Percentiles rank a stretch among this genome's conserved stretches.
phyloP scores from a whole-genome alignment of 2,888 invertebrate species.

The Coelopa pilipes region DNA sequence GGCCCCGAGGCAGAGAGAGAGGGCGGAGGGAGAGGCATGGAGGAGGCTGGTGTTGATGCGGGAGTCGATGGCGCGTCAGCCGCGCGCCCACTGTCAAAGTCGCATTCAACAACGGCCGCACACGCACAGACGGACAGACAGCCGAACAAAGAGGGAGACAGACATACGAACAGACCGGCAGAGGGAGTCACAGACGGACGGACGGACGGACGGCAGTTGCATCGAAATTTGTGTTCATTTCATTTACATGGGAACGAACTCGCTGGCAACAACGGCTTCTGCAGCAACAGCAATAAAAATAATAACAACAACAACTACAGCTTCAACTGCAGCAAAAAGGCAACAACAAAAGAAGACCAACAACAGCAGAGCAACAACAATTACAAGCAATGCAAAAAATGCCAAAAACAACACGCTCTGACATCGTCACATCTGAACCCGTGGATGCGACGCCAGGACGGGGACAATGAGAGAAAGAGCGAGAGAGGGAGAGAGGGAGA shows the following conservation, averaged over 20 bases:
- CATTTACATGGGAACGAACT: constrained; percentile 19
- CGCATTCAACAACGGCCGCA: no score
- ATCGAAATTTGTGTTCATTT: constrained; percentile 18
- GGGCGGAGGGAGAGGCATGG: no score
- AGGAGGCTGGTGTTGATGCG: no score
- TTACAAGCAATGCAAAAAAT: background rate
- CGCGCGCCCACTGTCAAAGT: no score
- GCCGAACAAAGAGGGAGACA: background rate
- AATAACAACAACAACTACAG: constrained; percentile 10
- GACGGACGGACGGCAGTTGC: background rate
- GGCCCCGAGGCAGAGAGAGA: no score
- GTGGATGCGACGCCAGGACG: no score
- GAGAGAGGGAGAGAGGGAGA: background rate
- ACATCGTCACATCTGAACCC: background rate
- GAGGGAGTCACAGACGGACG: background rate
- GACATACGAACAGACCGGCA: background rate
- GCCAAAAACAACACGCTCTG: constrained; percentile 2
- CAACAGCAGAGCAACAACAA: constrained; percentile 17
- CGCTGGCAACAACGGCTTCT: constrained; percentile 23
- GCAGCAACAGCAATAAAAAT: constrained; percentile 15
- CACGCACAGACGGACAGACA: no score
- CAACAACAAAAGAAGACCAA: background rate
- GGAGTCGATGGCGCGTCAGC: no score
- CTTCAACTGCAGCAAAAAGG: background rate
- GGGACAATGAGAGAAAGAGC: no score